These are phyloP conservation scores for Amphimedon queenslandica DNA, from an alignment of 37 sponge, comb jelly and placozoan species.

Conservation along the genomic window DNA sequence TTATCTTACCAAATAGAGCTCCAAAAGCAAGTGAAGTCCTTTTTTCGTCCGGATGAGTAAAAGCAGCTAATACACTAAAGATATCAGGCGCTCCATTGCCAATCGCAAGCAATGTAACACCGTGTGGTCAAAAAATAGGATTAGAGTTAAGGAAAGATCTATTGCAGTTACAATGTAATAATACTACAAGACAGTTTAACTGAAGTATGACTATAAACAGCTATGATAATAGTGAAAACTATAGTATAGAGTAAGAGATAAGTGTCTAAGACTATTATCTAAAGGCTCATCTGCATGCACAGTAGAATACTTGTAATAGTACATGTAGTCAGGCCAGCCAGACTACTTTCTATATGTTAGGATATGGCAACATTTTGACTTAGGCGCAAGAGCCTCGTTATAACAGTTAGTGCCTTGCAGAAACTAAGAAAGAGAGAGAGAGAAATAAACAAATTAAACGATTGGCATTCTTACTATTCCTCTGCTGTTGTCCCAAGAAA, in stretches of 20 bases:
- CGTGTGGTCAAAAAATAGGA: slow-evolving; percentile 15
- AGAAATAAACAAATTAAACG: background rate
- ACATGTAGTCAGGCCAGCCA: too few relatives aligned
- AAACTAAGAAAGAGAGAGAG: slow-evolving; percentile 46
- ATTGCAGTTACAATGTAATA: background rate
- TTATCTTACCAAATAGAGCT: slow-evolving; percentile 80
- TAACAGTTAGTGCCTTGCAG: slow-evolving; percentile 85
- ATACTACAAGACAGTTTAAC: too few relatives aligned
- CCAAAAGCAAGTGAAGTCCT: slow-evolving; percentile 88
- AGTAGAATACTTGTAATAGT: background rate
- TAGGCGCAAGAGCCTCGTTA: slow-evolving; percentile 75
- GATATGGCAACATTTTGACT: slow-evolving; percentile 96
- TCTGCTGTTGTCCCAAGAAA: slow-evolving; percentile 93
- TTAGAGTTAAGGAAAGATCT: background rate
- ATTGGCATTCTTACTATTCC: slow-evolving; percentile 68
- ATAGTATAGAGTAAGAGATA: too few relatives aligned
- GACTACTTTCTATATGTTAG: too few relatives aligned
- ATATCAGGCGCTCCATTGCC: slow-evolving; percentile 99
- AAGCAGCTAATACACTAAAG: slow-evolving; percentile 86
- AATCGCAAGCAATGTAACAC: slow-evolving; percentile 92
- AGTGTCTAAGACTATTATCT: too few relatives aligned
- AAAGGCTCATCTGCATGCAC: too few relatives aligned
- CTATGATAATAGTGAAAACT: too few relatives aligned
- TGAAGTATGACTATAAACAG: background rate
- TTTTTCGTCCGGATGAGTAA: slow-evolving; percentile 48